Percentiles rank a stretch among this genome's conserved stretches.
Conservation (phyloP, 2,797 vertebrate genomes). For the Ispidina picta region DNA sequence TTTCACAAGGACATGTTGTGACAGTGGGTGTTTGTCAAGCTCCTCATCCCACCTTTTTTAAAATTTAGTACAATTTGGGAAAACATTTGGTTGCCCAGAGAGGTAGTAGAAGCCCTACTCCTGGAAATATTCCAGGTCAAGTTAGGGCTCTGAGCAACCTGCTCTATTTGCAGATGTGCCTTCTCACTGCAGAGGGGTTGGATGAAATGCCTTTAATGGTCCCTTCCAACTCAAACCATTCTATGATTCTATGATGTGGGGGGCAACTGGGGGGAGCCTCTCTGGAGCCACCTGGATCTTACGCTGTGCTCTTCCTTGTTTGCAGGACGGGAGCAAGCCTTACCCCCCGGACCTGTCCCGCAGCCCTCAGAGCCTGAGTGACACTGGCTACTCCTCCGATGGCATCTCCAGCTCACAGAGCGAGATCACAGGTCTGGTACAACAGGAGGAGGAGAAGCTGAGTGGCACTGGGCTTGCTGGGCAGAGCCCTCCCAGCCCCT, state of each 20-base stretch:
- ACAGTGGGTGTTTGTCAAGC: background rate
- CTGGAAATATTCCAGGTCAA: background rate
- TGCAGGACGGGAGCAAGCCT: slow-evolving; percentile 91
- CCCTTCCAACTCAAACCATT: background rate
- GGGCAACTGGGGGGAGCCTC: background rate
- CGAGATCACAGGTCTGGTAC: slow-evolving; percentile 92
- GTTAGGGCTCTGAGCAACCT: background rate
- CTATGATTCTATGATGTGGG: background rate
- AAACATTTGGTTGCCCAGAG: background rate
- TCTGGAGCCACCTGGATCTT: background rate
- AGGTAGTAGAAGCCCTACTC: background rate
- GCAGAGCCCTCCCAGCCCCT: slow-evolving; percentile 87
- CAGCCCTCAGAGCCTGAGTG: slow-evolving; percentile 97
- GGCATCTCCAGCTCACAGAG: slow-evolving; percentile 96
- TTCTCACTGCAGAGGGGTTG: background rate
- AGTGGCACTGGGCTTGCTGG: slow-evolving; percentile 86
- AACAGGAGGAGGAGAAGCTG: slow-evolving; percentile 91
- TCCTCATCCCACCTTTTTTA: background rate
- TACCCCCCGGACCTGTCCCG: slow-evolving; percentile 93
- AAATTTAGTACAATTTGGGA: background rate
- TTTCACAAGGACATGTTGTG: background rate
- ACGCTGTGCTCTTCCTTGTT: background rate
- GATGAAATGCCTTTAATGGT: background rate
- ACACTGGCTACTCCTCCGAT: slow-evolving; percentile 97
- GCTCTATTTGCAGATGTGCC: background rate